Base-by-base conservation (phyloP, 64 coral and sea anemone species). In the Stichodactyla helianthus region DNA sequence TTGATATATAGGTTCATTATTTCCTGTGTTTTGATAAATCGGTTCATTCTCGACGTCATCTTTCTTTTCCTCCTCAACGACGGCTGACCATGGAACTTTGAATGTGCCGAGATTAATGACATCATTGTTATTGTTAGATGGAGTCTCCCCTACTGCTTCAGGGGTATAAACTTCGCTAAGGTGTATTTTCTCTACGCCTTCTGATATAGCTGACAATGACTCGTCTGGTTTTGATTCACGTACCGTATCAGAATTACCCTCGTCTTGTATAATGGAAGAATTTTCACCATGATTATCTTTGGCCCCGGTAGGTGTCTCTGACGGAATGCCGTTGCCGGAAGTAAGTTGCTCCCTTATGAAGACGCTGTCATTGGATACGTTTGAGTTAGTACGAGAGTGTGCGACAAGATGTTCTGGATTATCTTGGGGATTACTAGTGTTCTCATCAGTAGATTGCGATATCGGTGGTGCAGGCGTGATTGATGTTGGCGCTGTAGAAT, bases 81-180 rank as follows among this genome's bases (percentile, higher is more conserved):
- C 78, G 18, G 78, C 35, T 54, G 78, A 81, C 68, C 68, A 74
- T 54, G 78, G 78, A 81, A 81, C 15, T 81, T 81, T 51, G 6
- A 81, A 18, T 20, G 78, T 19, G 50, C 78, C 78, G 4, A 81
- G 78, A 52, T 81, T 81, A 51, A 81, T 81, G 78, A 81, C 52
- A 0, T 81, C 78, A 74, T 74, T 25, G n/a, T 58, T 58, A 15
- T 58, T 0, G 8, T 13, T 23, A 11, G 26, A n/a, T 7, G 62
- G 62, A 65, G 19, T n/a, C 18, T 23, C 62, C 19, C 18, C 9
- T n/a, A 23, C 5, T 12, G 9, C 59, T 18, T 62, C 16, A 5
- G 59, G 59, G 4, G 59, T 10, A 70, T 25, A 25, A 25, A 70
- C 20, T 0, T 74, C 68, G 10, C 25, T 2, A 4, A 74, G 25